Evolutionary conservation across 1,140 invertebrate genomes (phyloP).

Genomic region (Drosophila pseudoobscura): DNA sequence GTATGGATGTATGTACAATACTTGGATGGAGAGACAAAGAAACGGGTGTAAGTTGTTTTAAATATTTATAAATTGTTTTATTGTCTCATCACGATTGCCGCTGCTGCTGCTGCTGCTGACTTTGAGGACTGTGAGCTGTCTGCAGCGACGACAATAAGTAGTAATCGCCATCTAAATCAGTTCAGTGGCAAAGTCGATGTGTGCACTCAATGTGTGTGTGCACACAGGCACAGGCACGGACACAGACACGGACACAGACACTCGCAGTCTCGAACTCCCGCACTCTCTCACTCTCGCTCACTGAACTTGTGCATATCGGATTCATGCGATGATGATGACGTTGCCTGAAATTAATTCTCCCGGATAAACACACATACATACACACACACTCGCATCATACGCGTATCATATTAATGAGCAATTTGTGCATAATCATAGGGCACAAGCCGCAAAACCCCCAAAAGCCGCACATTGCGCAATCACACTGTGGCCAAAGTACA

Average conservation of each 20-base stretch:
- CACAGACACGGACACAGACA: not conserved
- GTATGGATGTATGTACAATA: no score
- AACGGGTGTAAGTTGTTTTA: slow-evolving; percentile 45
- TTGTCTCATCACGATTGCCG: slow-evolving; percentile 25
- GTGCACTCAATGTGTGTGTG: slow-evolving; percentile 32
- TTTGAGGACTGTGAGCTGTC: slow-evolving; percentile 8
- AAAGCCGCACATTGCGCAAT: slow-evolving; percentile 47
- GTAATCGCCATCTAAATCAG: slow-evolving; percentile 39
- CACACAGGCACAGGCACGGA: slow-evolving; percentile 2
- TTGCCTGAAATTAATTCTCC: no score
- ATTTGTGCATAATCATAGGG: slow-evolving; percentile 61
- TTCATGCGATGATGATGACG: not conserved
- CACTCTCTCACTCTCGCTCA: not conserved
- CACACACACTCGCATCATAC: not conserved
- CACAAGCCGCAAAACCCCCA: slow-evolving; percentile 46
- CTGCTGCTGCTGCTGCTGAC: not conserved
- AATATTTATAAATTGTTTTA: slow-evolving; percentile 54
- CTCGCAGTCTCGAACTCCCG: not conserved
- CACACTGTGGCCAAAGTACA: slow-evolving; percentile 9
- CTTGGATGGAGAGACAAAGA: slow-evolving; percentile 19
- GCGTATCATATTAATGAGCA: slow-evolving; percentile 53
- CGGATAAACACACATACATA: not conserved
- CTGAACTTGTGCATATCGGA: slow-evolving; percentile 5
- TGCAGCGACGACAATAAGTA: slow-evolving; percentile 28
- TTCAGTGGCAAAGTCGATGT: slow-evolving; percentile 61